Base-by-base conservation (phyloP, 2,113 vertebrate genomes). In the Oxyruncus cristatus region DNA sequence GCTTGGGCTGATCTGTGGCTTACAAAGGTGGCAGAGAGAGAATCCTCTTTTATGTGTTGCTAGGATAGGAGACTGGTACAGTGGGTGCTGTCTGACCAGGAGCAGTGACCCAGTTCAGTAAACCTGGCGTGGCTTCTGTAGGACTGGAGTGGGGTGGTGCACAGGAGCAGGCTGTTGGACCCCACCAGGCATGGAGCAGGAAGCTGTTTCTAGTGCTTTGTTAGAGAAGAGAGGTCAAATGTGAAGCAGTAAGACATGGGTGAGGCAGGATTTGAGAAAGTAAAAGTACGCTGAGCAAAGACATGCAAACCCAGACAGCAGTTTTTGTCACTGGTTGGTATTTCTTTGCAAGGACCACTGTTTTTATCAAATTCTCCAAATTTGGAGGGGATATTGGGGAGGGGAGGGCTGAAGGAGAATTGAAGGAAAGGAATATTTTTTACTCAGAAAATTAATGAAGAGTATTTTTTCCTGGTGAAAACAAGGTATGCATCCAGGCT, bases 61-160 rank as follows among this genome's bases (percentile, higher is more conserved):
- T 97, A 96, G 95, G 97, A 98, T 97, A 98, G 97, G 96, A 96
- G 95, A 96, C 96, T 95, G 77, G 56, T 78, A 91, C 81, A 96
- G 97, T 98, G 98, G 97, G 97, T 98, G 97, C 37, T 98, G 97
- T 97, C 97, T 97, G 96, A 98, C 97, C 98, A 97, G 98, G 97
- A 97, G 95, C 98, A 98, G 97, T 96, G 96, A 98, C 91, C 97
- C 94, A 82, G 91, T 79, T 89, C 82, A 90, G 42, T 95, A 98
- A 98, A 98, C 61, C 96, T 68, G 98, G 96, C 96, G 92, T 91
- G 98, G 94, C 33, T 97, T 93, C 92, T 47, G 82, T 96, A 86
- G 95, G 74, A 91, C 17, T 75, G 97, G 97, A 97, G 79, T 37
- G 9, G 53, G 68, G 67, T 19, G 5, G 42, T 32, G 41, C n/a